A percentile compares a stretch with the other conserved stretches of the same genome.
Conservation (phyloP, 2,113 vertebrate genomes). For the Semnornis frantzii region DNA sequence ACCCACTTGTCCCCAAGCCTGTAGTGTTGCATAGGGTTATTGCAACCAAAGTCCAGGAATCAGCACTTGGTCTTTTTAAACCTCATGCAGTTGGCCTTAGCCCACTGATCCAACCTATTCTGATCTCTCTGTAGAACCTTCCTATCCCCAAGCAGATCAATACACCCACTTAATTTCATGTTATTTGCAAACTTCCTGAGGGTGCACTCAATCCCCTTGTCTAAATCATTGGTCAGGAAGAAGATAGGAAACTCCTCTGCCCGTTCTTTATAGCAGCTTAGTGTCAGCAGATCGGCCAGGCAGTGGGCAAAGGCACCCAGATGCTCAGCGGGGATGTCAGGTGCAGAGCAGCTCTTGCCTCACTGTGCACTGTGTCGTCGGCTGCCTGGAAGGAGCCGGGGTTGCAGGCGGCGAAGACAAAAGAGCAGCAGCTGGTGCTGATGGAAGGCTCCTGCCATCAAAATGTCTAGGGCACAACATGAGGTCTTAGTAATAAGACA, state of each 20-base stretch:
- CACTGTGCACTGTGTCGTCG: fast-evolving
- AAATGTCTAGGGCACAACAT: not conserved
- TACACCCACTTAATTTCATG: too few species aligned
- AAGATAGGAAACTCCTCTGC: not conserved
- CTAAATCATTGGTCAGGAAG: too few species aligned
- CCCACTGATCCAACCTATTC: too few species aligned
- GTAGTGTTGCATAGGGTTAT: too few species aligned
- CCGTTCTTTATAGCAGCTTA: not conserved
- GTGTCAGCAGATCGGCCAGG: not conserved
- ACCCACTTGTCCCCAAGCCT: too few species aligned
- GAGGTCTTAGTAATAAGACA: not conserved
- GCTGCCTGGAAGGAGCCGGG: not conserved
- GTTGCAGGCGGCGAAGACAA: fast-evolving
- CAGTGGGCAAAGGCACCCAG: fast-evolving
- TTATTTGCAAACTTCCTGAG: too few species aligned
- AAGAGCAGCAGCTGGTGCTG: not conserved
- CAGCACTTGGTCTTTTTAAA: too few species aligned
- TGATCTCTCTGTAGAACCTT: too few species aligned
- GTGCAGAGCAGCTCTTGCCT: not conserved
- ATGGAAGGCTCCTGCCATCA: not conserved
- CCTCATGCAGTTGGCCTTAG: too few species aligned
- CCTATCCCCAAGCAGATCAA: too few species aligned
- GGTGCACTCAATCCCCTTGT: too few species aligned
- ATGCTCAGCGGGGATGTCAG: not conserved
- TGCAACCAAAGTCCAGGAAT: too few species aligned